Evolutionary conservation across 2,113 vertebrate genomes (phyloP).

Genomic region (Spermophilus dauricus): DNA sequence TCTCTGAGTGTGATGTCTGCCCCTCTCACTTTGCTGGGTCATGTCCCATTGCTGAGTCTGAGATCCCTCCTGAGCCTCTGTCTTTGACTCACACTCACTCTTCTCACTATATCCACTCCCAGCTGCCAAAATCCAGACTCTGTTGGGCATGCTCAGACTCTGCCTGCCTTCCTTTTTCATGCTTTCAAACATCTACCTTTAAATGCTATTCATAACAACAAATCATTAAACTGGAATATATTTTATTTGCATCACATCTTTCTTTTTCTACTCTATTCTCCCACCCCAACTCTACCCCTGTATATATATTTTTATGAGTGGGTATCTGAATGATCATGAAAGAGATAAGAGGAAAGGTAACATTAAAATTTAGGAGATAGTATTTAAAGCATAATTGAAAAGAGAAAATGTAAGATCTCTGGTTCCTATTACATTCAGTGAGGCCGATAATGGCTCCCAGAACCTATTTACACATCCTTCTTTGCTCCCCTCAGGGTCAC

Average conservation of each 20-base stretch:
- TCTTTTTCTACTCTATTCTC: conserved; percentile 13
- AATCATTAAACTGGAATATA: neutral
- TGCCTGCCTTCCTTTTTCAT: neutral
- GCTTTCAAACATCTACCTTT: neutral
- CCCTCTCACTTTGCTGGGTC: neutral
- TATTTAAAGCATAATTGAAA: neutral
- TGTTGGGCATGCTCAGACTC: neutral
- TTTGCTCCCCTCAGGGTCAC: neutral
- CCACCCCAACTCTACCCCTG: neutral
- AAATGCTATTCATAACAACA: neutral
- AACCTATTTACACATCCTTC: neutral
- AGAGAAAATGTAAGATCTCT: neutral
- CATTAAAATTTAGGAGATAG: conserved; percentile 43
- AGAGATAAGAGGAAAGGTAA: conserved; percentile 30
- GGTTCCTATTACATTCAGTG: neutral
- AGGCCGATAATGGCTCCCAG: neutral
- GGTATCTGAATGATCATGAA: neutral
- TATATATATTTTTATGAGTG: neutral
- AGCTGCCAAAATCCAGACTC: conserved; percentile 23
- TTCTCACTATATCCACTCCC: neutral
- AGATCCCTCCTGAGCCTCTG: neutral
- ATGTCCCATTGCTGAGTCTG: neutral
- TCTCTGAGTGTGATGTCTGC: neutral
- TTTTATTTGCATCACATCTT: conserved; percentile 10
- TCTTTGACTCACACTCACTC: neutral